These are phyloP conservation scores for Sminthopsis crassicaudata DNA, from an alignment of 2,113 vertebrate species.

Conservation along the genomic window DNA sequence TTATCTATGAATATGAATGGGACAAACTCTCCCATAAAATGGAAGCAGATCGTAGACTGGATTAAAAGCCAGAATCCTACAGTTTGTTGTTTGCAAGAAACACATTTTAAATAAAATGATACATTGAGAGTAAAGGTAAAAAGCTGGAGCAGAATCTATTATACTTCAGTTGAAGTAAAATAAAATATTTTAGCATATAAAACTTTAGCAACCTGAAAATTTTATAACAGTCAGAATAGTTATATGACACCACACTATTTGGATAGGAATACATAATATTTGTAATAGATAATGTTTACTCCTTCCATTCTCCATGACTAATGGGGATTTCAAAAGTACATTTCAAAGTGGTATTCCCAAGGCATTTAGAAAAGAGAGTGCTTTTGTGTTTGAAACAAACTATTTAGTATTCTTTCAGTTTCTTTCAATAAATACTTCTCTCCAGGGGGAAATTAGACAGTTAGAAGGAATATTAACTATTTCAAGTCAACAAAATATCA, in stretches of 20 bases:
- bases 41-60: no score
- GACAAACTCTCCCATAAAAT: no score
- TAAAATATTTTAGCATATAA: neutral
- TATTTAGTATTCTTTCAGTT: conserved; percentile 57
- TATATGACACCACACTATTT: neutral
- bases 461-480: conserved; percentile 69
- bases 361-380: conserved; percentile 12
- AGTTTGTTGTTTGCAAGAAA: no score
- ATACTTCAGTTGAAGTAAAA: neutral
- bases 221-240: neutral
- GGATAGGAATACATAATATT: neutral
- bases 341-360: neutral
- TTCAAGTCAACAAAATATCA: conserved; percentile 52
- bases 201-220: neutral
- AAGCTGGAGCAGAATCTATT: no score
- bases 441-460: conserved; percentile 60
- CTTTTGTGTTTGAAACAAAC: conserved; percentile 38
- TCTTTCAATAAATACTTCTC: conserved; percentile 41
- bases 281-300: neutral
- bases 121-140: no score
- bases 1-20: no score
- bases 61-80: no score
- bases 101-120: no score
- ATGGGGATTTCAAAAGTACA: neutral
- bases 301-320: neutral